A percentile compares a stretch with the other conserved stretches of the same genome.
These are phyloP conservation scores for Masticophis lateralis DNA, from an alignment of 2,797 vertebrate species.

Conservation along the genomic window DNA sequence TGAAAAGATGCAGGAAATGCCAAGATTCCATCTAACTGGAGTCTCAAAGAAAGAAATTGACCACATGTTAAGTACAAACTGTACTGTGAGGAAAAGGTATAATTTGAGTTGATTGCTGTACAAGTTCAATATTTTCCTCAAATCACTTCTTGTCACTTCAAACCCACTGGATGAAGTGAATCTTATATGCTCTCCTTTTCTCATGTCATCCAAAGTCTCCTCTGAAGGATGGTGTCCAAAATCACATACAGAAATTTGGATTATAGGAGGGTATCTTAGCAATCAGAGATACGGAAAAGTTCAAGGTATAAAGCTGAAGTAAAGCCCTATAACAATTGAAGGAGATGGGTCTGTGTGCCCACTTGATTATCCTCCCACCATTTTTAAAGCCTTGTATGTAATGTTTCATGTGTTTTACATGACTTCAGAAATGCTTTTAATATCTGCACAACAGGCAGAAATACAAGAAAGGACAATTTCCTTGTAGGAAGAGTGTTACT, in stretches of 20 bases:
- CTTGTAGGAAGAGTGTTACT: background rate
- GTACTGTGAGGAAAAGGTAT: background rate
- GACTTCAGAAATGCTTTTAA: background rate
- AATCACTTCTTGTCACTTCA: background rate
- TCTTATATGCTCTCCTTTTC: background rate
- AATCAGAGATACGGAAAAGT: constrained; percentile 51
- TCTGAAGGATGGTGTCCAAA: background rate
- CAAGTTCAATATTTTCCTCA: background rate
- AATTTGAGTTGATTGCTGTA: background rate
- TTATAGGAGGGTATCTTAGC: constrained; percentile 56
- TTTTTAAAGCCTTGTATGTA: background rate
- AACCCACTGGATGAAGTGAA: background rate
- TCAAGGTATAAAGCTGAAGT: constrained; percentile 46
- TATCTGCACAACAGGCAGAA: background rate
- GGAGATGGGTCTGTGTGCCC: constrained; percentile 13
- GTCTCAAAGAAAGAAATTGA: background rate
- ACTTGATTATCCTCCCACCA: background rate
- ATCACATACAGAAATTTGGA: background rate
- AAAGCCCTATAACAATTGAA: constrained; percentile 18
- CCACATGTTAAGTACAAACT: background rate
- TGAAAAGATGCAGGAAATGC: background rate
- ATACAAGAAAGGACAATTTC: background rate
- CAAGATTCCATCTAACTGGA: background rate
- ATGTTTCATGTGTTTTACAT: background rate
- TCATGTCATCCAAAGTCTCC: constrained; percentile 4